Percentiles rank a stretch among this genome's conserved stretches.
phyloP scores from a whole-genome alignment of 2,113 vertebrate species.

The Labrus mixtus region DNA sequence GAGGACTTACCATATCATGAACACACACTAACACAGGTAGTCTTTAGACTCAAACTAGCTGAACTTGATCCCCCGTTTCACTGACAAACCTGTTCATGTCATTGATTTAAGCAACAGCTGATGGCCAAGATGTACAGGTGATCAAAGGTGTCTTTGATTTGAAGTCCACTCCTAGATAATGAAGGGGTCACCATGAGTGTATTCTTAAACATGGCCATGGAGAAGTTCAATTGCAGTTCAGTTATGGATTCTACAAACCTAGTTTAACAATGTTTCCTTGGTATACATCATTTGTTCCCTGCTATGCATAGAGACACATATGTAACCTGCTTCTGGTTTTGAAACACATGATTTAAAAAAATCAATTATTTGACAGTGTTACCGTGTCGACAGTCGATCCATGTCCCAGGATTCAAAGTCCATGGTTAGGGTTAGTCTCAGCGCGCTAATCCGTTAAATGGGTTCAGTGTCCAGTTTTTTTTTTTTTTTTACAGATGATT shows the following conservation, averaged over 20 bases:
- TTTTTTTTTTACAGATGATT: constrained; percentile 41
- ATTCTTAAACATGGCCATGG: background rate
- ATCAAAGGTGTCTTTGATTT: background rate
- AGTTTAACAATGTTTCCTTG: background rate
- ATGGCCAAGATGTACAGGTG: too few species aligned
- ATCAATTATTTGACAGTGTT: constrained; percentile 11
- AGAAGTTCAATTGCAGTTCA: background rate
- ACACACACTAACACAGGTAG: background rate
- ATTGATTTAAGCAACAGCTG: too few species aligned
- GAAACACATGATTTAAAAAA: background rate
- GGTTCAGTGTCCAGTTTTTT: constrained; percentile 20
- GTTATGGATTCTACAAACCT: background rate
- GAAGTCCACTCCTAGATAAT: background rate
- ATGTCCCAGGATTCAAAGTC: constrained; percentile 10
- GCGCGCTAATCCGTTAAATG: constrained; percentile 45
- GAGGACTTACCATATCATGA: too few species aligned
- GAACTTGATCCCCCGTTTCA: background rate
- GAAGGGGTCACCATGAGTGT: background rate
- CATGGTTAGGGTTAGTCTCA: constrained; percentile 10
- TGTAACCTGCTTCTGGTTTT: background rate
- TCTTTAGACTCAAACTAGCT: background rate
- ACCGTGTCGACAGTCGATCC: background rate
- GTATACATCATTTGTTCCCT: background rate
- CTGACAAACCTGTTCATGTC: background rate
- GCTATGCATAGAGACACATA: background rate